A percentile compares a stretch with the other conserved stretches of the same genome.
phyloP scores from a whole-genome alignment of 1,140 invertebrate genomes.

The Globodera rostochiensis region DNA sequence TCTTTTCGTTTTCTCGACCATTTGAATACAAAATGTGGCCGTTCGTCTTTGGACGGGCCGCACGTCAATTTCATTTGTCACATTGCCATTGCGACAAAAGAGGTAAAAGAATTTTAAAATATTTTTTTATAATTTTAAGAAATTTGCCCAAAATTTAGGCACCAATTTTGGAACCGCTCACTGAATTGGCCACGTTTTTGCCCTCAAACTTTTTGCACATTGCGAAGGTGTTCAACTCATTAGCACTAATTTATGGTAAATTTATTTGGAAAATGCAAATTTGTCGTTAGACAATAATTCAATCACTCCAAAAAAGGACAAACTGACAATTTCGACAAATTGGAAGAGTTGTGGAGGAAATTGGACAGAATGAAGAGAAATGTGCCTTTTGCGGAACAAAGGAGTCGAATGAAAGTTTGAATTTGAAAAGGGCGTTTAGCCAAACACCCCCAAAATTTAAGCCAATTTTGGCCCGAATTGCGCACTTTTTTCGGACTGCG shows the following conservation, averaged over 20 bases:
- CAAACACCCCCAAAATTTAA: background rate
- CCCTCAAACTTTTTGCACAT: slow-evolving; percentile 5
- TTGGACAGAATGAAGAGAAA: slow-evolving; percentile 7
- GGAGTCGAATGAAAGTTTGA: background rate
- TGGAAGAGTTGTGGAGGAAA: slow-evolving; percentile 14
- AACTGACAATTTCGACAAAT: slow-evolving; percentile 6
- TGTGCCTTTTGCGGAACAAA: background rate
- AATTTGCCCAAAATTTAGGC: slow-evolving; percentile 2
- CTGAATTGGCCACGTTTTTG: slow-evolving; percentile 16
- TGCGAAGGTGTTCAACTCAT: slow-evolving; percentile 6
- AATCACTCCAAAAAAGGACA: background rate
- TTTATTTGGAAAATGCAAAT: background rate
- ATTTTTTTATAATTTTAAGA: background rate
- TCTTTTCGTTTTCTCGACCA: slow-evolving; percentile 17
- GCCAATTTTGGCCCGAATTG: slow-evolving; percentile 5
- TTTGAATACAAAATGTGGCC: background rate
- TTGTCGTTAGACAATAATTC: background rate
- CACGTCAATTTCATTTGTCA: slow-evolving; percentile 24
- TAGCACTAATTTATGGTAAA: slow-evolving; percentile 21
- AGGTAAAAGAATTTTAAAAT: background rate
- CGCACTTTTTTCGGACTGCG: slow-evolving; percentile 12
- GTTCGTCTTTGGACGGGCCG: slow-evolving; percentile 3
- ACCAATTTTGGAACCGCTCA: slow-evolving; percentile 10
- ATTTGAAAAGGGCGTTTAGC: background rate
- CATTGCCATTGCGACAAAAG: slow-evolving; percentile 14